A percentile compares a stretch with the other conserved stretches of the same genome.
phyloP scores from a whole-genome alignment of 2,113 vertebrate species.

The Bubalus kerabau region DNA sequence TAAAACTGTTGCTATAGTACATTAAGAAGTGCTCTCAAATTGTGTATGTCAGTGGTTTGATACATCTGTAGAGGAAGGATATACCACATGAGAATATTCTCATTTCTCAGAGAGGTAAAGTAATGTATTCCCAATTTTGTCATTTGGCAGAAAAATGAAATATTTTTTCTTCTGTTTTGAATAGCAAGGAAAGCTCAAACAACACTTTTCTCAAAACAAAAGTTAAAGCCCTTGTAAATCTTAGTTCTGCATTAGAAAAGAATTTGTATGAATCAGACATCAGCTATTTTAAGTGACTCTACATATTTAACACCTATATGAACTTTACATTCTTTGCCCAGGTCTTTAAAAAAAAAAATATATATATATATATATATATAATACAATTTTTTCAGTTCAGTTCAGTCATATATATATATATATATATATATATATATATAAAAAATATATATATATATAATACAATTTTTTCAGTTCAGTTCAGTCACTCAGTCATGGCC shows the following conservation, averaged over 20 bases:
- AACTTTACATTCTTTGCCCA: background rate
- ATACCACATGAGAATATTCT: background rate
- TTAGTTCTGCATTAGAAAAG: background rate
- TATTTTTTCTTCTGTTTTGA: background rate
- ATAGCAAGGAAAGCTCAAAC: background rate
- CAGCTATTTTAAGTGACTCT: background rate
- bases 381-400: background rate
- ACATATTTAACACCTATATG: background rate
- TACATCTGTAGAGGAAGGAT: background rate
- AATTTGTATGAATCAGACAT: background rate
- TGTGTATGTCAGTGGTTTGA: background rate
- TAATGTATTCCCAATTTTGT: background rate
- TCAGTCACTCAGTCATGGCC: background rate
- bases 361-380: too few relatives aligned
- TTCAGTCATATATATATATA: background rate
- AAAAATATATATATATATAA: too few relatives aligned
- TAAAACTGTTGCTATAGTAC: background rate
- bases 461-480: background rate
- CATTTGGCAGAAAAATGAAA: conserved; percentile 17
- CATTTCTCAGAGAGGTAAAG: background rate
- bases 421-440: too few relatives aligned
- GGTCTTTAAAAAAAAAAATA: background rate
- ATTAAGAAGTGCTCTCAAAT: background rate
- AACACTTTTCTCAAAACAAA: background rate
- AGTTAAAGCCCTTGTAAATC: background rate